Evolutionary conservation across 2,113 vertebrate genomes (phyloP), one percentile per base, ranked within the genome.

Genomic region (Gavialis gangeticus): DNA sequence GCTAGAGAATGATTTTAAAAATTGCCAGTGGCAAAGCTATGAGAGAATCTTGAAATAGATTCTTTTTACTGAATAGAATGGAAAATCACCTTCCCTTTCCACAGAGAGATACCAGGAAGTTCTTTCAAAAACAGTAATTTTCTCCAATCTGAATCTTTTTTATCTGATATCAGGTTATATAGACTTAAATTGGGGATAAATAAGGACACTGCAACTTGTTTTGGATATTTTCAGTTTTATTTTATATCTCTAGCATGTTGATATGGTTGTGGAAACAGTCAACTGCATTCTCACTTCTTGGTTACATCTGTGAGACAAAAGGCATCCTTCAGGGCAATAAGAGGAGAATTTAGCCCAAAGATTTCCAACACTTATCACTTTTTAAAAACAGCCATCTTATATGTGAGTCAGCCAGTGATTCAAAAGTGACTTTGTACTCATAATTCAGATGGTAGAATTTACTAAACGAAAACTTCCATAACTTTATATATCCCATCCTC

Each of bases 11-110:
- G n/a, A 85, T 58, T 93, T 84, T 90, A 71, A 93, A 94, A 89
- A 88, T 88, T 94, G 89, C 88, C 88, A 77, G 58, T 89, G 84
- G 92, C 93, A 95, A 95, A 84, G n/a, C 89, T 88, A 82, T 89
- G 79, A 85, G 59, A 79, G 69, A 85, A 84, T 91, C 87, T 93
- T 80, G 34, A 86, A 93, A 92, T 19, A 91, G 75, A 22, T 37
- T 13, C 71, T 59, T 81, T 89, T 81, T 84, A 10, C 34, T 82
- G 8, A 21, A 25, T 58, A 64, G 27, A 83, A 77, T 30, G 3
- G 22, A 85, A 58, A 94, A 62, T 13, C 4, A 75, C 6, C 22
- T 75, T 92, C 58, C 46, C 17, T 94, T 94, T 93, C 55, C 30
- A 75, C 25, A 81, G 1, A 0, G 2, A 60, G 62, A 94, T 9